Evolutionary conservation across 2,797 vertebrate species (phyloP), one percentile per base, ranked within the genome.

Genomic region (Acomys russatus): DNA sequence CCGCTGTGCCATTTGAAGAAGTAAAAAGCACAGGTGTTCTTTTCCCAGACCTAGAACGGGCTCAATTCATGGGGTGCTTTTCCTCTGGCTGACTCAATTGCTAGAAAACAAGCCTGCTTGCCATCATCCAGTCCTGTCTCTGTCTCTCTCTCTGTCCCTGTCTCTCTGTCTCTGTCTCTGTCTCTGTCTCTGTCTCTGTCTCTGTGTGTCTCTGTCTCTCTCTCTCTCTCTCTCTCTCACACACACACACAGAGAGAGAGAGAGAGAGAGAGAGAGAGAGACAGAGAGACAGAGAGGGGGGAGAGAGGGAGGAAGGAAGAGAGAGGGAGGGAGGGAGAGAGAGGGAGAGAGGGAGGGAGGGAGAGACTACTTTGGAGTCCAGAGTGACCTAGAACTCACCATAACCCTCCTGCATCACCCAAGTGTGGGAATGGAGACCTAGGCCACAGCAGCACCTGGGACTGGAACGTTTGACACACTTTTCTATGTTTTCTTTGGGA

Each of bases 381-480:
- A 84, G 61, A 17, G 17, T 66, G 38, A 49, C 25, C 23, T 84
- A 25, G 61, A 30, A 30, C 9, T 49, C 28, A 33, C 1, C 1
- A 20, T 66, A 85, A 66, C 30, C 63, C 18, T 51, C 30, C 18
- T 59, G 6, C 66, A 28, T 68, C 17, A 66, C n/a, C 44, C 30
- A 35, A 35, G 11, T 70, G 33, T 86, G 84, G 49, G 12, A 35
- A 54, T 11, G 70, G 17, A 86, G 22, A 33, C 66, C 54, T 35
- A 18, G 2, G 4, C 12, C 33, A 84, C 28, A 28, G 9, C 22
- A 64, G 15, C 10, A 35, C 51, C 9, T 8, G 0, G 20, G 2
- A 2, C 61, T 23, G 1, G 6, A 9, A n/a, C 1, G 2, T 35
- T 11, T 30, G 91, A 14, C 14, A 11, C 3, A 6, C 0, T n/a